phyloP scores from a whole-genome alignment of 2,888 invertebrate species.

The Cataglyphis albicans region DNA sequence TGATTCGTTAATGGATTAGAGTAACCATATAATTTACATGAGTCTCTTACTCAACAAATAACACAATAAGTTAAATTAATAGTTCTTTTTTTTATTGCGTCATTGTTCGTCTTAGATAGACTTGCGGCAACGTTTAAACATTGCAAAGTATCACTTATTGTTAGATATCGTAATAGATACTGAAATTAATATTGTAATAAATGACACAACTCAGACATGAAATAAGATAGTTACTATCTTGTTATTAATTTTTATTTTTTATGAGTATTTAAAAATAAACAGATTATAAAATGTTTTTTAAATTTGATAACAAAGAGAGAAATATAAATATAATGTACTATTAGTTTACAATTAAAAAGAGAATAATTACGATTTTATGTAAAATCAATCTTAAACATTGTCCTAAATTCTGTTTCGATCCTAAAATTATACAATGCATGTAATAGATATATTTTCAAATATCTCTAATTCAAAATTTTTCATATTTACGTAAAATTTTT shows the following conservation, averaged over 20 bases:
- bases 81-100: constrained; percentile 36
- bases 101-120: constrained; percentile 7
- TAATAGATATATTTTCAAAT: neutral
- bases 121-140: constrained; percentile 31
- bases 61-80: constrained; percentile 52
- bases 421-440: neutral
- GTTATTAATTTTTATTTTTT: neutral
- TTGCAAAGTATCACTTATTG: neutral
- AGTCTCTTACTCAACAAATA: constrained; percentile 45
- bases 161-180: constrained; percentile 22
- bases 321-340: neutral
- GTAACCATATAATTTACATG: constrained; percentile 37
- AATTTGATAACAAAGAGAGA: neutral
- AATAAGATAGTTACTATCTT: neutral
- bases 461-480: neutral
- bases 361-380: neutral
- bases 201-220: neutral
- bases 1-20: constrained; percentile 9
- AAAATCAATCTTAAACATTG: neutral
- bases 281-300: neutral
- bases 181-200: constrained; percentile 22
- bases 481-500: neutral
- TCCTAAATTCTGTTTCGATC: neutral
- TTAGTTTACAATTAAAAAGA: too few species aligned
- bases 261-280: neutral